A percentile compares a stretch with the other conserved stretches of the same genome.
These are phyloP conservation scores for Anisognathus igniventris DNA, from an alignment of 2,797 vertebrate species.

Conservation along the genomic window DNA sequence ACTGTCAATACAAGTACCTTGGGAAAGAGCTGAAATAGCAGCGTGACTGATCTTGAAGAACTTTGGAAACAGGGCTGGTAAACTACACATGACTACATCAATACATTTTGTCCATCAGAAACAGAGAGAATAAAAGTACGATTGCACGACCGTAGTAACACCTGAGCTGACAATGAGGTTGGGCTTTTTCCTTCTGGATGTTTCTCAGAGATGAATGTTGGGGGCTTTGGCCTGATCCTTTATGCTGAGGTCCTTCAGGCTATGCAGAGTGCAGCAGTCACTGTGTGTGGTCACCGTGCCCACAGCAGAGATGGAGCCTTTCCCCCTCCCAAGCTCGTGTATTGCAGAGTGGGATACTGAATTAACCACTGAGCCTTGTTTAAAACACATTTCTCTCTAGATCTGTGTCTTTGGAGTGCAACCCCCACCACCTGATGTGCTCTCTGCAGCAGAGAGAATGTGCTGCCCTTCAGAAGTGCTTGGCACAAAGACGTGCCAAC, in stretches of 20 bases:
- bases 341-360: neutral
- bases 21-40: neutral
- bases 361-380: neutral
- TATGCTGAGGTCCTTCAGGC: neutral
- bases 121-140: neutral
- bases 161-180: neutral
- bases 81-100: neutral
- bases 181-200: neutral
- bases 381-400: neutral
- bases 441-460: neutral
- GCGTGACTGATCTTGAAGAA: neutral
- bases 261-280: neutral
- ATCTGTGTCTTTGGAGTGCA: neutral
- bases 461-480: neutral
- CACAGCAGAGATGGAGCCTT: neutral
- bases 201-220: neutral
- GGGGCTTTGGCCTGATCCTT: neutral
- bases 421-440: neutral
- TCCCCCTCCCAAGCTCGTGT: accelerated
- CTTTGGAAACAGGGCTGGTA: neutral
- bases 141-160: neutral
- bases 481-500: neutral
- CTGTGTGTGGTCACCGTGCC: accelerated
- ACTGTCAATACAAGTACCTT: neutral
- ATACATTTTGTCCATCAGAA: neutral